phyloP scores from a whole-genome alignment of 2,797 vertebrate species.

The Acanthopagrus latus region DNA sequence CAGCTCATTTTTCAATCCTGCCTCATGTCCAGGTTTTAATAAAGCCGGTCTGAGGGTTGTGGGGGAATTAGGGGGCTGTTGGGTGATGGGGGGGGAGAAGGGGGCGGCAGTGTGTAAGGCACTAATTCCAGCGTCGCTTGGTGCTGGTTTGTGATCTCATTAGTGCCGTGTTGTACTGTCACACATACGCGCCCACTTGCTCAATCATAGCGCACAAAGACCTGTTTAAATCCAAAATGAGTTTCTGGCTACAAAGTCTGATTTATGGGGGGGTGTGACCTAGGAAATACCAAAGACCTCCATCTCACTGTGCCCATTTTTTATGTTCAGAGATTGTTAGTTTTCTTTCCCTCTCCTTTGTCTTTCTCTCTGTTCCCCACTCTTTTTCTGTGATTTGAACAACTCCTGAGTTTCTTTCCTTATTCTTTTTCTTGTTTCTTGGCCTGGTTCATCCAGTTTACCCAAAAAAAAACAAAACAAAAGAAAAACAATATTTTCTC shows the following conservation, averaged over 20 bases:
- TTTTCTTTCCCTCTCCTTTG: constrained; percentile 80
- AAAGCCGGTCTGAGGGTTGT: constrained; percentile 70
- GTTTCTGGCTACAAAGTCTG: constrained; percentile 80
- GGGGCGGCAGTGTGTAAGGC: constrained; percentile 49
- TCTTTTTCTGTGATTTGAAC: constrained; percentile 15
- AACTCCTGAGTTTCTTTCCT: constrained; percentile 11
- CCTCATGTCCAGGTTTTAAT: constrained; percentile 80
- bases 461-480: background rate
- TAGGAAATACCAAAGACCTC: constrained; percentile 85
- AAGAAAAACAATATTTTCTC: background rate
- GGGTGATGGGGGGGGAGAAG: constrained; percentile 23
- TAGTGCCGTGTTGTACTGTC: constrained; percentile 84
- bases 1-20: constrained; percentile 80
- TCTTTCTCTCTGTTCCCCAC: constrained; percentile 58
- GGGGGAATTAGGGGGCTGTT: constrained; percentile 62
- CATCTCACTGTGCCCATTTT: constrained; percentile 74
- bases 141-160: constrained; percentile 80
- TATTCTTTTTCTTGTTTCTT: background rate
- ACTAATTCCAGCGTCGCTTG: constrained; percentile 77
- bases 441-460: too few relatives aligned
- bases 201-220: constrained; percentile 82
- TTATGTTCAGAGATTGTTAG: constrained; percentile 82
- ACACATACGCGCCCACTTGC: constrained; percentile 76
- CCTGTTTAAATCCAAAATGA: constrained; percentile 86
- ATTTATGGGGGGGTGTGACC: constrained; percentile 79